Evolutionary conservation across 2,797 vertebrate genomes (phyloP).

Genomic region (Oreonectes daqikongensis): DNA sequence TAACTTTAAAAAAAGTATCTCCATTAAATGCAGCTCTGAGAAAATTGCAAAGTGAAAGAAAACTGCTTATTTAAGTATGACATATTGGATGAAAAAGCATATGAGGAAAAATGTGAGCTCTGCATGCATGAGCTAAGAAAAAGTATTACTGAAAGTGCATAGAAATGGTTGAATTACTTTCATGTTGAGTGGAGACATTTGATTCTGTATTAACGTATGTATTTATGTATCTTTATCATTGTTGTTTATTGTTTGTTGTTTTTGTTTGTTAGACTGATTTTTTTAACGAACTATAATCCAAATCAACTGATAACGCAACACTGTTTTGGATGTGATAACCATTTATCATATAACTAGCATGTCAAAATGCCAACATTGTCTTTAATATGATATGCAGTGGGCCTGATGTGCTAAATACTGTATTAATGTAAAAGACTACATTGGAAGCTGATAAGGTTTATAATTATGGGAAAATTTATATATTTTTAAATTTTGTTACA

Average conservation of each 20-base stretch:
- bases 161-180: constrained; percentile 39
- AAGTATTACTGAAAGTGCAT: constrained; percentile 33
- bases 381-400: constrained; percentile 43
- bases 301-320: constrained; percentile 12
- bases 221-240: constrained; percentile 18
- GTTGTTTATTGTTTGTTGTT: constrained; percentile 20
- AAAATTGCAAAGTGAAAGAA: constrained; percentile 6
- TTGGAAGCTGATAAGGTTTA: constrained; percentile 57
- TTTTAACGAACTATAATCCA: constrained; percentile 35
- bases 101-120: constrained; percentile 14
- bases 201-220: constrained; percentile 34
- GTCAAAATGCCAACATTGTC: constrained; percentile 50
- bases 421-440: constrained; percentile 52
- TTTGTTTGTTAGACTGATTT: constrained; percentile 32
- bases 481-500: constrained; percentile 63
- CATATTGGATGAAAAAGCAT: constrained; percentile 21
- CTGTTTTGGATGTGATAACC: constrained; percentile 44
- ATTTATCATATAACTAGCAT: constrained; percentile 55
- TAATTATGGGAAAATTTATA: constrained; percentile 60
- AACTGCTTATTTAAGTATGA: constrained; percentile 8
- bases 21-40: constrained; percentile 34
- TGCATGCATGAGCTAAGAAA: constrained; percentile 45
- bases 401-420: constrained; percentile 53
- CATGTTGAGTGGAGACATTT: constrained; percentile 40
- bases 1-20: constrained; percentile 35